Percentiles rank a stretch among this genome's conserved stretches.
Conservation (phyloP, 2,888 invertebrate species). For the Melinopterus prodromus region DNA sequence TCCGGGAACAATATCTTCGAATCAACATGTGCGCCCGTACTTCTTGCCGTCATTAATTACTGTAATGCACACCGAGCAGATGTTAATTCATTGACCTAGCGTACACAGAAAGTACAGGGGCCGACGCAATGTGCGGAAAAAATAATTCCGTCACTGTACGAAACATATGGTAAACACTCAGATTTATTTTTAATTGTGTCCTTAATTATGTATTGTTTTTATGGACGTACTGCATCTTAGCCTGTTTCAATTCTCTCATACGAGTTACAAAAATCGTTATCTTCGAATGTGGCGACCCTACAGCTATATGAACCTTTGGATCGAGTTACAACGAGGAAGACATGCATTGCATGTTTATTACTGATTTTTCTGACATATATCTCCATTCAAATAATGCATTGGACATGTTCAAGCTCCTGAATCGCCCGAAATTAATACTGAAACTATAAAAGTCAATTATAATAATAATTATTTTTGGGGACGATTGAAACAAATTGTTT, state of each 20-base stretch:
- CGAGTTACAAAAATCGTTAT: background rate
- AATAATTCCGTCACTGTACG: conserved; percentile 25
- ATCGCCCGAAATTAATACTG: no score
- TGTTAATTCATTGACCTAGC: conserved; percentile 36
- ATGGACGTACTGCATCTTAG: conserved; percentile 16
- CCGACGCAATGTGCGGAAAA: conserved; percentile 22
- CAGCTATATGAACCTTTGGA: no score
- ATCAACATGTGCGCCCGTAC: conserved; percentile 16
- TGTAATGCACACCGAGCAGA: conserved; percentile 37
- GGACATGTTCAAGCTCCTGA: no score
- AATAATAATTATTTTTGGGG: no score
- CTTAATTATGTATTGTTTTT: conserved; percentile 31
- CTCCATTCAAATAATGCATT: no score
- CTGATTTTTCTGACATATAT: no score
- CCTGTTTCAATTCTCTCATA: background rate
- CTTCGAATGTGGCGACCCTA: background rate
- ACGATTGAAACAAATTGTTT: no score
- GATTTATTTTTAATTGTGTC: conserved; percentile 48
- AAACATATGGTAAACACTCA: conserved; percentile 45
- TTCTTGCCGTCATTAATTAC: background rate
- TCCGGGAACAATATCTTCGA: conserved; percentile 26
- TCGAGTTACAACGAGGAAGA: no score
- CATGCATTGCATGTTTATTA: no score
- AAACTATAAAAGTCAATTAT: no score
- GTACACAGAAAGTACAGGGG: background rate